Evolutionary conservation across 2,113 vertebrate species (phyloP), one percentile per base, ranked within the genome.

Genomic region (Actinemys pallida): DNA sequence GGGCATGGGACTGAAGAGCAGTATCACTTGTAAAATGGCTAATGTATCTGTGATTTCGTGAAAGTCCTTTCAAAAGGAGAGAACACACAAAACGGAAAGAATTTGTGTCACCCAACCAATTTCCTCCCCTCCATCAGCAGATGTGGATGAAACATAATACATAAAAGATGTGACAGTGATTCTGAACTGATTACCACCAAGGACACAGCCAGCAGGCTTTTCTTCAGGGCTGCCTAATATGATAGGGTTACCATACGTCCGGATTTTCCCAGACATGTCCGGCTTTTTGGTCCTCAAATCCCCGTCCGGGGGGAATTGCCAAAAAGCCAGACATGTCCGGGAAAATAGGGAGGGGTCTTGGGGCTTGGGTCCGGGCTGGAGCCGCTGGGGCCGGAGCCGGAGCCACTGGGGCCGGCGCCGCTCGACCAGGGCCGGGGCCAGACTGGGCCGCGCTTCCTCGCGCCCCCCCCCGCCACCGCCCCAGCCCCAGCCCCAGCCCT

Each of bases 61-160:
- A 79, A 81, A 24, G 14, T 25, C 79, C 56, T 31, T 83, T 53
- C 80, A 27, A 86, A 80, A 72, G 86, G 17, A 54, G 80, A 56
- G 83, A 50, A 94, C 42, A 47, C 27, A 39, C 3, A 54, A 83
- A 75, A n/a, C 39, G n/a, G 54, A 72, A 49, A 89, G 52, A 50
- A 20, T 0, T 0, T 2, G 8, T 35, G 8, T 35, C 1, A 0
- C 39, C 53, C 88, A 25, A 20, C 54, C 3, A 81, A 49, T 50
- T 10, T 53, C 10, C 59, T 69, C 80, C 24, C 35, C 35, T 72
- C 17, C 72, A 2, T 0, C 2, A 31, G 16, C 83, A 92, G 83
- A 10, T 62, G 35, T 24, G 13, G 17, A 72, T 84, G 80, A 96
- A 96, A 50, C 8, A 17, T 45, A 76, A 50, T 0, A 1, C 42